Evolutionary conservation across 2,797 vertebrate species (phyloP), one percentile per base, ranked within the genome.

Genomic region (Moxostoma hubbsi): DNA sequence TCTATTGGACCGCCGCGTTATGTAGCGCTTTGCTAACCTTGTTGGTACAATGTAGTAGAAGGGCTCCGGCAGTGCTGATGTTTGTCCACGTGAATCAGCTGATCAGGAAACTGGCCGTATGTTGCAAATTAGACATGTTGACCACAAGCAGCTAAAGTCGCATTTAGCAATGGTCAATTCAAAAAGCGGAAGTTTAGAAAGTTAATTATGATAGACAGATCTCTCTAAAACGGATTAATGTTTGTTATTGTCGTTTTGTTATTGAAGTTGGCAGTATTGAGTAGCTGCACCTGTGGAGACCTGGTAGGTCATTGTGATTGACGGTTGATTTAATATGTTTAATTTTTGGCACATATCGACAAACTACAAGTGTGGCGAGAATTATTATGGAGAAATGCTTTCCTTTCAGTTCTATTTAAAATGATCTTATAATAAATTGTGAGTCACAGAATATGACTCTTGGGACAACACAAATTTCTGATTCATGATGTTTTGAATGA

Each of bases 11-110:
- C 18, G 18, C 18, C 18, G 18, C 18, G 18, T 24, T 24, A 24
- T 24, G 18, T 2, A 24, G 1, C 24, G 2, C 24, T 2, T 24
- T 24, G 24, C 24, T 24, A 24, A 24, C 24, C 24, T 24, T 24
- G 24, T 24, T 1, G 2, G 24, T 2, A 1, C 24, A 0, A 0
- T 24, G 24, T 24, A 2, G 24, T 24, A 24, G 24, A 24, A 24
- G 24, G 24, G 18, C 45, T 18, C 79, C 81, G 90, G 92, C 92
- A 92, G 87, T 88, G 67, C 77, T 77, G 70, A 46, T 58, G 66
- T 59, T 16, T 63, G 67, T 79, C 63, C 11, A 9, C 0, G 76
- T 73, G 75, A 85, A 89, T 94, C 92, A 94, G 90, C 90, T 93
- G 93, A 93, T 87, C 59, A 78, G 72, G 61, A 50, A 55, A 79